Conservation (phyloP, 2,888 invertebrate genomes). For the Mechanitis messenoides region DNA sequence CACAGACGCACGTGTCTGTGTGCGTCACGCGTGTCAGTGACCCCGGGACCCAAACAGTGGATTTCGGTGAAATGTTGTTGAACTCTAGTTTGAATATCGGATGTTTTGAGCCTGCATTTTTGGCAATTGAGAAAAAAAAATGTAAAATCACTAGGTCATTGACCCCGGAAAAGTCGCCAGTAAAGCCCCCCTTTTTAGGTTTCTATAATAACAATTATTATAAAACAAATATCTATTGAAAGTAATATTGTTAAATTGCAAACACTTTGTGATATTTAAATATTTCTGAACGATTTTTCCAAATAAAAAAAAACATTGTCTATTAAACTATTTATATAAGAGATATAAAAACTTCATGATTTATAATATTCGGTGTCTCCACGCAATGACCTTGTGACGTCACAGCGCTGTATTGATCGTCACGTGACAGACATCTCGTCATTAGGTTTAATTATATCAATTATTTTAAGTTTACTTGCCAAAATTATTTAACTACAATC, state of each 20-base stretch:
- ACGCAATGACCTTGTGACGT: constrained; percentile 21
- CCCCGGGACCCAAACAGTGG: constrained; percentile 75
- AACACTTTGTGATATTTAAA: too few species aligned
- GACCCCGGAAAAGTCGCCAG: constrained; percentile 44
- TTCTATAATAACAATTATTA: too few species aligned
- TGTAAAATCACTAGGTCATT: constrained; percentile 41
- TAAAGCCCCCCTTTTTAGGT: too few species aligned
- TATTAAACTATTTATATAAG: background rate
- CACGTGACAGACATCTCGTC: constrained; percentile 12
- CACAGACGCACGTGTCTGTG: constrained; percentile 62
- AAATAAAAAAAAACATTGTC: too few species aligned
- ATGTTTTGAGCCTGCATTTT: constrained; percentile 55
- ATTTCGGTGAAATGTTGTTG: constrained; percentile 76
- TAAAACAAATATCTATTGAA: too few species aligned
- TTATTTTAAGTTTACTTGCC: too few species aligned
- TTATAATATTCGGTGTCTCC: background rate
- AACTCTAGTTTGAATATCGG: constrained; percentile 69
- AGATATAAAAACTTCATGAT: background rate
- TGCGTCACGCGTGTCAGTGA: constrained; percentile 69
- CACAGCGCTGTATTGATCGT: constrained; percentile 12
- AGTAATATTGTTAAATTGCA: too few species aligned
- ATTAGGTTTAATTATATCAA: too few species aligned
- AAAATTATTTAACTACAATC: too few species aligned
- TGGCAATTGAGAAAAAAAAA: constrained; percentile 38
- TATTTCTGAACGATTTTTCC: too few species aligned